phyloP scores from a whole-genome alignment of 1,140 invertebrate genomes.

The Apis mellifera region DNA sequence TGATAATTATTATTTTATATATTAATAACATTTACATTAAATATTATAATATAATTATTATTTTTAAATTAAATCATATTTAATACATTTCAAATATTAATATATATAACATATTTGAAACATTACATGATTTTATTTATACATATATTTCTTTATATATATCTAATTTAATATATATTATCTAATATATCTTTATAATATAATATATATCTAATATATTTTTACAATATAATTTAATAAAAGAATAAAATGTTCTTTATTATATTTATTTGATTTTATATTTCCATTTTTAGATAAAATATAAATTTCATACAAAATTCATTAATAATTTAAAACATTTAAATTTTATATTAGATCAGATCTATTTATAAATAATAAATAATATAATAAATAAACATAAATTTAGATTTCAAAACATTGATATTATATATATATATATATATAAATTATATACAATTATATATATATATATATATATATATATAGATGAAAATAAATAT shows the following conservation, averaged over 20 bases:
- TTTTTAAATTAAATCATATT: neutral
- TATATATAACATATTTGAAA: neutral
- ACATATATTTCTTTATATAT: too few relatives aligned
- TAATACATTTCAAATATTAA: neutral
- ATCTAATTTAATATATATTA: neutral
- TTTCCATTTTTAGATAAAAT: neutral
- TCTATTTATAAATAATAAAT: neutral
- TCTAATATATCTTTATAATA: too few relatives aligned
- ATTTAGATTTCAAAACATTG: too few relatives aligned
- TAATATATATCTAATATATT: neutral
- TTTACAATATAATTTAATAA: neutral
- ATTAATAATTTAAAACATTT: neutral
- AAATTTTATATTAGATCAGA: neutral
- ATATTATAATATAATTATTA: neutral
- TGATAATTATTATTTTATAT: neutral
- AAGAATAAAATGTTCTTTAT: slow-evolving; percentile 3
- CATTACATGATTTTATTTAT: neutral
- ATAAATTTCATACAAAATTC: neutral
- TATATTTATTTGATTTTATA: neutral
- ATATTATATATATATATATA: too few relatives aligned
- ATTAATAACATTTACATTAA: neutral
- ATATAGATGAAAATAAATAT: neutral
- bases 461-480: neutral
- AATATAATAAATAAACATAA: neutral
- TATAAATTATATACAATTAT: neutral